Evolutionary conservation across 2,113 vertebrate genomes (phyloP), one percentile per base, ranked within the genome.

Genomic region (Notothenia rossii): DNA sequence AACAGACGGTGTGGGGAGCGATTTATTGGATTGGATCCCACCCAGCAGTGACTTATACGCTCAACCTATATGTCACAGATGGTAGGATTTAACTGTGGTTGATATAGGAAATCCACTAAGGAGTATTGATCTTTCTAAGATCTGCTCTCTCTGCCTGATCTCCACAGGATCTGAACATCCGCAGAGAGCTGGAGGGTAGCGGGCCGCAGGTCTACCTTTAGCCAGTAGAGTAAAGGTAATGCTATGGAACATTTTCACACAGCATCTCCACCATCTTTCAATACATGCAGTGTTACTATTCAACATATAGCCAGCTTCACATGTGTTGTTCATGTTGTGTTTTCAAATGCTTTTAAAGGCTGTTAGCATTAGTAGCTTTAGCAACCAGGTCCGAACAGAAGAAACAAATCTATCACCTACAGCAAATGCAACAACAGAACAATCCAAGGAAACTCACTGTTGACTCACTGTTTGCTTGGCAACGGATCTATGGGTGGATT

Each of bases 11-110:
- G 66, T 40, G 79, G 78, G 68, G 80, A 86, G 86, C 15, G 60
- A 86, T 61, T 93, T 85, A 88, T 84, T 87, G 89, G 86, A 84
- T 90, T 90, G 87, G 86, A 89, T 87, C 83, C 72, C 74, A 75
- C 82, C 86, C 89, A 91, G 82, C 77, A 89, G 88, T 56, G 83
- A 86, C 87, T 89, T 92, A 89, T 88, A 87, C 17, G 50, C 87
- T 91, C 88, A 80, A 91, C 86, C 91, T 92, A 89, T 94, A 91
- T 91, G 90, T 91, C 91, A 91, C 93, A 94, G 92, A 93, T 94
- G 91, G 92, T 75, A 40, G 92, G 88, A 91, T 92, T 91, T 92
- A 83, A 77, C 40, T 58, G 73, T 46, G 82, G 91, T 85, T 92
- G 90, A 90, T 94, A 87, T 89, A 92, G 90, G 88, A 94, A 93